These are phyloP conservation scores for Sardina pilchardus DNA, from an alignment of 2,113 vertebrate species.

Conservation along the genomic window DNA sequence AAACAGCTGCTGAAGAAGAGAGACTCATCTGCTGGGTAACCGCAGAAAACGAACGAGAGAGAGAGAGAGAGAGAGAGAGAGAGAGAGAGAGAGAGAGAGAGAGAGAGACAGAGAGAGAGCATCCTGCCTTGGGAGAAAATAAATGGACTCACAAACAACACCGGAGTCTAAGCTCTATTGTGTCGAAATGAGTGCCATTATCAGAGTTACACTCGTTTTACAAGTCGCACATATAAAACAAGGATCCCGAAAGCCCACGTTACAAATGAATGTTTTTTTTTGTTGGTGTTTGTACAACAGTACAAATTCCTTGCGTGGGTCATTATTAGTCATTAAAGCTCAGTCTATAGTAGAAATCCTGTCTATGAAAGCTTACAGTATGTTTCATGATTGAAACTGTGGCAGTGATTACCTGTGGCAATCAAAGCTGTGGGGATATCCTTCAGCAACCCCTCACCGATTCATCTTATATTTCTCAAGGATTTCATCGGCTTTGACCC, in stretches of 20 bases:
- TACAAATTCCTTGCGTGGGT: no score
- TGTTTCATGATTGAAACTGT: no score
- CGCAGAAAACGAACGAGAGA: constrained; percentile 45
- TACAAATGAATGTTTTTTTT: background rate
- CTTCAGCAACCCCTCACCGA: no score
- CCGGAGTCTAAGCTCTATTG: background rate
- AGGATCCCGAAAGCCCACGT: background rate
- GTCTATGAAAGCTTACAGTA: no score
- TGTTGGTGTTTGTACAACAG: no score
- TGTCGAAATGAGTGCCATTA: background rate
- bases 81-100: background rate
- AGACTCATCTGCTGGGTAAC: constrained; percentile 79
- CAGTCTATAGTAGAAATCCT: no score
- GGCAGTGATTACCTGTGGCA: no score
- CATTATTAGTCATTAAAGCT: no score
- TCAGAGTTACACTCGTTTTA: background rate
- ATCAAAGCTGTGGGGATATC: no score
- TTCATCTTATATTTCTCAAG: background rate
- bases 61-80: background rate
- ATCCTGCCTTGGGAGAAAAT: constrained; percentile 6
- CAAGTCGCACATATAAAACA: background rate
- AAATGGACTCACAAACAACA: constrained; percentile 3
- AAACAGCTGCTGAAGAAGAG: constrained; percentile 86
- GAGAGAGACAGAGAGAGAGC: background rate
- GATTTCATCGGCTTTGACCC: constrained; percentile 48